These are phyloP conservation scores for Nannoperca australis DNA, from an alignment of 2,797 vertebrate species.

Conservation along the genomic window DNA sequence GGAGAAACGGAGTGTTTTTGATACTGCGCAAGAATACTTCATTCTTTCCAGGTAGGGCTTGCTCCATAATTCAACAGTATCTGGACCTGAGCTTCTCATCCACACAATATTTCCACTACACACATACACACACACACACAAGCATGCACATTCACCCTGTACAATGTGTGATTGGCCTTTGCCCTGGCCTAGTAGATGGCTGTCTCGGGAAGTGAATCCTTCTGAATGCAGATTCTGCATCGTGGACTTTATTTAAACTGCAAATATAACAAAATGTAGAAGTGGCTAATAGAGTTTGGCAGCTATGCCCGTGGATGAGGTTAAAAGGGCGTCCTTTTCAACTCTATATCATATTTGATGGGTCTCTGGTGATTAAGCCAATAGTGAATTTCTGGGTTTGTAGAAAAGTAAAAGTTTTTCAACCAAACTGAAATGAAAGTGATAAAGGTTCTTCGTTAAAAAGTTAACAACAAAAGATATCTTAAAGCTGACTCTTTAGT, in stretches of 20 bases:
- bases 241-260: constrained; percentile 44
- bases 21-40: constrained; percentile 51
- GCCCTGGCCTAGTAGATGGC: constrained; percentile 50
- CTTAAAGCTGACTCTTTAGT: background rate
- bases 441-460: no score
- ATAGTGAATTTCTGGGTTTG: constrained; percentile 32
- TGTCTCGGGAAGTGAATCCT: constrained; percentile 46
- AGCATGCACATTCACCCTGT: constrained; percentile 19
- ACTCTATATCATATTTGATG: constrained; percentile 37
- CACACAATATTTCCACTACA: constrained; percentile 33
- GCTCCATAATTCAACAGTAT: constrained; percentile 75
- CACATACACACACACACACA: constrained; percentile 9
- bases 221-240: constrained; percentile 66
- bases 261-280: constrained; percentile 45
- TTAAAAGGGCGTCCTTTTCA: constrained; percentile 52
- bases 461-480: background rate
- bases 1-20: constrained; percentile 42
- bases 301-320: constrained; percentile 42
- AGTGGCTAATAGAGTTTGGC: constrained; percentile 41
- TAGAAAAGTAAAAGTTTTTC: constrained; percentile 31
- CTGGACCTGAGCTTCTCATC: constrained; percentile 45
- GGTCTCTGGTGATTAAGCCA: constrained; percentile 33
- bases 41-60: constrained; percentile 48
- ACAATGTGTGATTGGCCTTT: constrained; percentile 62
- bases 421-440: constrained; percentile 12